Evolutionary conservation across 2,797 vertebrate species (phyloP), one percentile per base, ranked within the genome.

Genomic region (Myotis planiceps): DNA sequence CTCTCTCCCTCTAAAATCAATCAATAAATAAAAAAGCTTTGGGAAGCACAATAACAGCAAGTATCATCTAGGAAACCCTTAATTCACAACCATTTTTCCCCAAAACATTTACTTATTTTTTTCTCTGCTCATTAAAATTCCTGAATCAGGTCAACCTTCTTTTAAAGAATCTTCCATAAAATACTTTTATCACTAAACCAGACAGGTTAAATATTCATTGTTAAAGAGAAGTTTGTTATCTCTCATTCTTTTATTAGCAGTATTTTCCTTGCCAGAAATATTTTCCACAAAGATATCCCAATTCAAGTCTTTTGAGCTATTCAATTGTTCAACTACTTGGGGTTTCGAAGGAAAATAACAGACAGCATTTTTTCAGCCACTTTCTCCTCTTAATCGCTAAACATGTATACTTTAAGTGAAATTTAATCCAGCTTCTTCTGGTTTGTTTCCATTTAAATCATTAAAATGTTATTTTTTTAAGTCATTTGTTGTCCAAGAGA

Each of bases 381-480:
- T 80, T 92, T 92, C 83, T 74, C 88, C 65, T 96, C 72, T 87
- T 94, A 94, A 94, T 96, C 16, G 0, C 96, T 95, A 97, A 97
- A 92, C 90, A 94, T 84, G 78, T 93, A 92, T 95, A 95, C 91
- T 97, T 96, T 86, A 95, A 90, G 75, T 80, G 96, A 97, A 97
- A 97, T 51, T 82, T 95, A 95, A 97, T 95, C 90, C 94, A 93
- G 58, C 92, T 93, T 76, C 88, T 96, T 96, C 88, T 96, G 93
- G 85, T 97, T 95, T 95, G 75, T 87, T 97, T 97, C 93, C 96
- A 96, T 90, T 96, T 96, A 94, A 96, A 93, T 96, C 95, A 97
- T 95, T 96, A 96, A 95, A 95, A 94, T 86, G 68, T 78, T 96
- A 90, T 95, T 90, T 96, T 95, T 95, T 5, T 16, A 94, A 97